phyloP scores from a whole-genome alignment of 2,888 invertebrate species.

The Tetragonisca angustula region DNA sequence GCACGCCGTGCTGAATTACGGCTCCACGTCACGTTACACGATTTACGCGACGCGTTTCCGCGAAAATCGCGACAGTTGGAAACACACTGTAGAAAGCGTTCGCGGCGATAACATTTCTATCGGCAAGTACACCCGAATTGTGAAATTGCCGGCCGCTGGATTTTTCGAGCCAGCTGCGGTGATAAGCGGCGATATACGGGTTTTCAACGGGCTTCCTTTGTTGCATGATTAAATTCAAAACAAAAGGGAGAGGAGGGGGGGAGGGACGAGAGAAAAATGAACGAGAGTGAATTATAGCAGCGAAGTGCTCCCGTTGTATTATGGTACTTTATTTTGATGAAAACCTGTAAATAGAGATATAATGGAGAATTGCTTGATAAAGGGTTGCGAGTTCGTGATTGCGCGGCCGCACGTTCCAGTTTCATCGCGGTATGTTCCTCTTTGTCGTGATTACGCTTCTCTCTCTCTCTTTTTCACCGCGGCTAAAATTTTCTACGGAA shows the following conservation, averaged over 20 bases:
- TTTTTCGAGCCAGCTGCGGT: background rate
- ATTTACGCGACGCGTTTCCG: no score
- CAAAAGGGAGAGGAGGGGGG: background rate
- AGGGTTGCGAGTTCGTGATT: background rate
- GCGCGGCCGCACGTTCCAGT: background rate
- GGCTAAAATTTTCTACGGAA: slow-evolving; percentile 11
- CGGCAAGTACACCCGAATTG: no score
- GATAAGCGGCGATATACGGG: background rate
- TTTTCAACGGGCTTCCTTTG: background rate
- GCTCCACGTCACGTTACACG: no score
- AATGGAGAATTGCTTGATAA: background rate
- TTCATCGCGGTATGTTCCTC: background rate
- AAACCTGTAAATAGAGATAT: background rate
- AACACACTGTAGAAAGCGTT: no score
- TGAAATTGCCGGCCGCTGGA: no score
- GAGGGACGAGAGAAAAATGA: background rate
- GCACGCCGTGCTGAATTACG: no score
- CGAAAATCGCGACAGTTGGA: no score
- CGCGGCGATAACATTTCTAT: no score
- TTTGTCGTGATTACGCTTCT: background rate
- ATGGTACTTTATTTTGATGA: background rate
- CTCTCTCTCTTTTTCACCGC: background rate
- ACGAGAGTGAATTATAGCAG: background rate
- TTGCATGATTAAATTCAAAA: background rate
- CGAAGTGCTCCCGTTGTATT: no score